These are phyloP conservation scores for Tokudaia muenninki DNA, from an alignment of 2,797 vertebrate species.

Conservation along the genomic window DNA sequence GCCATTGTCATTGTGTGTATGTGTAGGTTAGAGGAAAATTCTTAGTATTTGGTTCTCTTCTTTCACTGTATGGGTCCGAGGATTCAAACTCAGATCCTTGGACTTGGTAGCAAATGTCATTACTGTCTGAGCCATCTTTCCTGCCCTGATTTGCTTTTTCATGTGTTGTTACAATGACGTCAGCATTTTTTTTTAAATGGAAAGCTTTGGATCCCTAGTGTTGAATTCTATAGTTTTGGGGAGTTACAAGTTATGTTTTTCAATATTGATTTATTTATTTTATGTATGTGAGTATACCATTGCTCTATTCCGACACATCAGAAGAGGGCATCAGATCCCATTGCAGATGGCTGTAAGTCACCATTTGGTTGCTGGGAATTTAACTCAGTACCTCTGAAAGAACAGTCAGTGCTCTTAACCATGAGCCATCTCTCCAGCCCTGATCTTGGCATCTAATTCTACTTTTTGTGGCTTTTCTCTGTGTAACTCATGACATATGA, in stretches of 20 bases:
- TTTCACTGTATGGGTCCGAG: too few relatives aligned
- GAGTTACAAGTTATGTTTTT: too few relatives aligned
- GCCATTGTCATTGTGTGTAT: background rate
- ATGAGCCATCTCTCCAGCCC: background rate
- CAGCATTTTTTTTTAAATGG: background rate
- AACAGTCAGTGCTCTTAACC: too few relatives aligned
- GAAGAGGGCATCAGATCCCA: too few relatives aligned
- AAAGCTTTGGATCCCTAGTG: too few relatives aligned
- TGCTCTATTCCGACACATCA: too few relatives aligned
- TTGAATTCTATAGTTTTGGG: too few relatives aligned
- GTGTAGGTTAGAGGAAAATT: background rate
- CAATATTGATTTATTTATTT: too few relatives aligned
- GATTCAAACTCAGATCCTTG: background rate
- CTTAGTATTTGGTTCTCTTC: background rate
- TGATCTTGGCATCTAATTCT: background rate
- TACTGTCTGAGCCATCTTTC: background rate
- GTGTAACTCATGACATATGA: background rate
- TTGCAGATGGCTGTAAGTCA: too few relatives aligned
- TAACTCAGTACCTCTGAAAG: too few relatives aligned
- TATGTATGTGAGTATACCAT: too few relatives aligned
- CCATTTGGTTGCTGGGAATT: too few relatives aligned
- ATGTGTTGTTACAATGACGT: background rate
- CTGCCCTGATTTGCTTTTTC: background rate
- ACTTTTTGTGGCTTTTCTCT: background rate
- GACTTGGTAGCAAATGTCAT: background rate